Conservation (phyloP, 2,888 invertebrate genomes). For the Rhodophaea formosa region DNA sequence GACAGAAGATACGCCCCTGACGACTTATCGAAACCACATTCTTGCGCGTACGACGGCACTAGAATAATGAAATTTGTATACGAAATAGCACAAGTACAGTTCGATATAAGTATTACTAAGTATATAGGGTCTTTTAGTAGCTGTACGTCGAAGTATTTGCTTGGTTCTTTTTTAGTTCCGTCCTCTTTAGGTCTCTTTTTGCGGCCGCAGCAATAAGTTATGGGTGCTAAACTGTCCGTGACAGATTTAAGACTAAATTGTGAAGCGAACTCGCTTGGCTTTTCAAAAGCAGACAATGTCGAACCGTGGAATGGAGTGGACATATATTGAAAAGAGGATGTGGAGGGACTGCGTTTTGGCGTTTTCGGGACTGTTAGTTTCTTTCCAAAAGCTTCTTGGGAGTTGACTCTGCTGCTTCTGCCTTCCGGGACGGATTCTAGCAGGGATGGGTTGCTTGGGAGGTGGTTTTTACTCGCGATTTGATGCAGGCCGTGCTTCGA, state of each 20-base stretch:
- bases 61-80: constrained; percentile 93
- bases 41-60: constrained; percentile 88
- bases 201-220: constrained; percentile 64
- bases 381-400: constrained; percentile 64
- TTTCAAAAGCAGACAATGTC: constrained; percentile 88
- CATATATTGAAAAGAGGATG: constrained; percentile 91
- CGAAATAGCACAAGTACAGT: constrained; percentile 92
- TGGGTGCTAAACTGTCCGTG: constrained; percentile 77
- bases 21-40: constrained; percentile 86
- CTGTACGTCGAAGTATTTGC: constrained; percentile 87
- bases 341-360: constrained; percentile 87
- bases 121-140: constrained; percentile 90
- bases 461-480: constrained; percentile 82
- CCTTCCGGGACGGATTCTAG: constrained; percentile 87
- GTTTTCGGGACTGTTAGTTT: constrained; percentile 66
- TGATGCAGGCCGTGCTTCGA: constrained; percentile 77
- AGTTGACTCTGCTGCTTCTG: constrained; percentile 58
- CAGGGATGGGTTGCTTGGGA: constrained; percentile 83
- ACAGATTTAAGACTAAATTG: constrained; percentile 88
- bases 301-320: constrained; percentile 93
- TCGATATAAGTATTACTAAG: constrained; percentile 90
- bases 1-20: constrained; percentile 88
- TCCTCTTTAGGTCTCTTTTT: constrained; percentile 59
- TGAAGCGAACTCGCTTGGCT: constrained; percentile 88
- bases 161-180: constrained; percentile 62